Evolutionary conservation across 53 echinoderm and acorn worm species (phyloP).

Genomic region (Antedon mediterranea): DNA sequence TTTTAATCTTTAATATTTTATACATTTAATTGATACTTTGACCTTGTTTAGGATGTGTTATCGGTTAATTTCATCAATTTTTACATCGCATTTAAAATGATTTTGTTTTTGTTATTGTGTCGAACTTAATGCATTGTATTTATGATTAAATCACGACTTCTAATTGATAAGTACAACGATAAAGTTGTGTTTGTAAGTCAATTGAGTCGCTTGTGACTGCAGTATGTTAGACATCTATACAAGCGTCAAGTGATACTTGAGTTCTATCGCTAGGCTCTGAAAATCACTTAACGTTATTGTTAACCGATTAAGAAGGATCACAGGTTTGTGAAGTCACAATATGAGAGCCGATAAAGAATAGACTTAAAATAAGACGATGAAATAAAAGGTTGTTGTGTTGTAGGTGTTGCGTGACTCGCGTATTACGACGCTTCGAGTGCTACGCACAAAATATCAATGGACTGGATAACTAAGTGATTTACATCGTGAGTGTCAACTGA

Average conservation of each 20-base stretch:
- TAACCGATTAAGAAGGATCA: neutral
- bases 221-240: neutral
- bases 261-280: neutral
- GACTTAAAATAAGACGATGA: neutral
- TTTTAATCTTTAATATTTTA: neutral
- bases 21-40: neutral
- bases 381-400: neutral
- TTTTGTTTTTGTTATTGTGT: neutral
- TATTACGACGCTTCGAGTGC: neutral
- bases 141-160: neutral
- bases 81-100: neutral
- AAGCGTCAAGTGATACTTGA: neutral
- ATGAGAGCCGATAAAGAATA: neutral
- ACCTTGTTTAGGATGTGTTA: neutral
- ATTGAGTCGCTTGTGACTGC: neutral
- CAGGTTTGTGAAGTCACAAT: neutral
- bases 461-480: neutral
- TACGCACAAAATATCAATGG: neutral
- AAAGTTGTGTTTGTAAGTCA: neutral
- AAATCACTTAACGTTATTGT: neutral
- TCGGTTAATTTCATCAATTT: neutral
- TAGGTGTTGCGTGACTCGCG: constrained; percentile 1
- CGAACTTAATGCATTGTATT: neutral
- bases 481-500: neutral
- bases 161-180: neutral